Conservation (phyloP, 2,113 vertebrate genomes). For the Saccopteryx bilineata region DNA sequence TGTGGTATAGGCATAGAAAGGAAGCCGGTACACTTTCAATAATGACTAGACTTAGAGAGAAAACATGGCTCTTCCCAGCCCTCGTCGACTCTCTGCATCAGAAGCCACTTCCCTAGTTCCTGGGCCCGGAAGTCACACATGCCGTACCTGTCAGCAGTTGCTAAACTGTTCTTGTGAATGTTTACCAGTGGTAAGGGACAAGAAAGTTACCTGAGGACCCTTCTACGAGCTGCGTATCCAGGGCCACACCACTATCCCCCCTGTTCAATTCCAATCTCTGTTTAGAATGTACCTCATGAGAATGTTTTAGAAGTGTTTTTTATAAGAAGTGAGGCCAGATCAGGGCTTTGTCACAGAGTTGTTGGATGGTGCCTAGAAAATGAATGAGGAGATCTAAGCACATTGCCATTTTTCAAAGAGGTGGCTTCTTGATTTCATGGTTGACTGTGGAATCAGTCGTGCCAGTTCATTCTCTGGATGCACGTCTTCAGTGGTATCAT, state of each 20-base stretch:
- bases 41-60: too few species aligned
- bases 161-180: not conserved
- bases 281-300: not conserved
- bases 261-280: fast-evolving
- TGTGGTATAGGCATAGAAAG: not conserved
- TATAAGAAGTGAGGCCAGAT: fast-evolving
- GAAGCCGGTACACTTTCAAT: not conserved
- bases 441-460: not conserved
- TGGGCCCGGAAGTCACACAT: not conserved
- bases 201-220: not conserved
- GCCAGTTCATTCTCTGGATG: fast-evolving
- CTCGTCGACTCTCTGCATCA: fast-evolving
- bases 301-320: not conserved
- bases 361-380: not conserved
- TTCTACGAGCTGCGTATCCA: too few species aligned
- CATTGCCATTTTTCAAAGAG: fast-evolving
- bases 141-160: not conserved
- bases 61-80: not conserved
- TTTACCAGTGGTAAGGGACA: not conserved
- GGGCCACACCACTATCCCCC: not conserved
- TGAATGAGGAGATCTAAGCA: fast-evolving
- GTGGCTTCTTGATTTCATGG: fast-evolving
- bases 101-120: not conserved
- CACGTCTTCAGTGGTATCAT: not conserved
- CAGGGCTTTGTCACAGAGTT: not conserved